Conservation (phyloP, 1,140 invertebrate genomes). For the Penaeus vannamei region DNA sequence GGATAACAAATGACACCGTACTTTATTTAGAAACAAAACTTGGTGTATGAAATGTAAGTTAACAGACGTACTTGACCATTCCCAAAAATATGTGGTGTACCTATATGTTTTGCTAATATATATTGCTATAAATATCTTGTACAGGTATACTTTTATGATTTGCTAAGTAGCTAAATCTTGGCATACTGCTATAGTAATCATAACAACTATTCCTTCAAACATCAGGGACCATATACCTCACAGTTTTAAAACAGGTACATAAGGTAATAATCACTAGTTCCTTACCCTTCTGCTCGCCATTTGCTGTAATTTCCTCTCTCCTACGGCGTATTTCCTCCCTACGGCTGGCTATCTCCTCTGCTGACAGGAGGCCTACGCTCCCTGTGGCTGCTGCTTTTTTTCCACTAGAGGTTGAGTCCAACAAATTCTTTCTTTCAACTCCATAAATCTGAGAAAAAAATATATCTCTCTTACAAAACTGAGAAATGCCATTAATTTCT, state of each 20-base stretch:
- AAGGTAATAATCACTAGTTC: not conserved
- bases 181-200: too few species aligned
- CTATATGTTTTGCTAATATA: too few species aligned
- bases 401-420: slow-evolving; percentile 78
- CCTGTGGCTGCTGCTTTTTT: slow-evolving; percentile 65
- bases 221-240: not conserved
- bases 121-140: too few species aligned
- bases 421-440: slow-evolving; percentile 78
- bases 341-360: slow-evolving; percentile 82
- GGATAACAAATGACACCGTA: too few species aligned
- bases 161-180: too few species aligned
- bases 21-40: too few species aligned
- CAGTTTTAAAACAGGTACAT: not conserved
- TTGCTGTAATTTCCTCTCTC: slow-evolving; percentile 74
- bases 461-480: not conserved
- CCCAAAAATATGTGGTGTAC: too few species aligned
- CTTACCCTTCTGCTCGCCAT: not conserved
- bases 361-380: slow-evolving; percentile 78
- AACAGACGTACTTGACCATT: too few species aligned
- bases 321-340: slow-evolving; percentile 80
- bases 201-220: too few species aligned
- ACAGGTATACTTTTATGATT: too few species aligned
- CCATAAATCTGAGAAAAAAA: slow-evolving; percentile 57
- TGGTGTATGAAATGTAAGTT: too few species aligned
- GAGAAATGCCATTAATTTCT: too few species aligned